Evolutionary conservation across 2,113 vertebrate genomes (phyloP).

Genomic region (Macaca mulatta): DNA sequence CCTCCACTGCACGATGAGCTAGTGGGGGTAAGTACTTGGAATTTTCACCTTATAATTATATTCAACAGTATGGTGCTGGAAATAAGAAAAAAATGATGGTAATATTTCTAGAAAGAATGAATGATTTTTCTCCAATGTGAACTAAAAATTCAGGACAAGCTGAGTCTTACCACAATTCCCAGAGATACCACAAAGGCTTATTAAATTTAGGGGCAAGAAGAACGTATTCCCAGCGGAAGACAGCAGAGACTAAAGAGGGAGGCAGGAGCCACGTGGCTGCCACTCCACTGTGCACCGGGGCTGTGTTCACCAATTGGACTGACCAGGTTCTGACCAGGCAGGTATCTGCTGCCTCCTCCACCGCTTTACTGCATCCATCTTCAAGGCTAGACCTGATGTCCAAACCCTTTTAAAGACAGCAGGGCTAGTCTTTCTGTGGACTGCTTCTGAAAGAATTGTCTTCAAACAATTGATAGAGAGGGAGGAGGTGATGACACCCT

Average conservation of each 20-base stretch:
- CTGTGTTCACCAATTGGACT: accelerated
- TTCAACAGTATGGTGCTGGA: not conserved
- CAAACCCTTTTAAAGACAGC: not conserved
- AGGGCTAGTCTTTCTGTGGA: not conserved
- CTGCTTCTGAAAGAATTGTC: not conserved
- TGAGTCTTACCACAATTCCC: not conserved
- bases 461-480: not conserved
- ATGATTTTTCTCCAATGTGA: not conserved
- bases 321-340: not conserved
- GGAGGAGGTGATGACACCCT: not conserved
- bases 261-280: accelerated
- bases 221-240: not conserved
- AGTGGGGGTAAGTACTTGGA: not conserved
- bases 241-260: not conserved
- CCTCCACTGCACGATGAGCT: accelerated
- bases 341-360: not conserved
- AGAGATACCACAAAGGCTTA: not conserved
- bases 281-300: not conserved
- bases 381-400: not conserved
- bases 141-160: not conserved
- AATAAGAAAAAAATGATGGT: not conserved
- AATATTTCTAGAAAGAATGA: not conserved
- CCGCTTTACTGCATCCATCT: not conserved
- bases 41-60: not conserved
- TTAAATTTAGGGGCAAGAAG: not conserved